phyloP scores from a whole-genome alignment of 2,113 vertebrate genomes.

The Rhabdornis inornatus region DNA sequence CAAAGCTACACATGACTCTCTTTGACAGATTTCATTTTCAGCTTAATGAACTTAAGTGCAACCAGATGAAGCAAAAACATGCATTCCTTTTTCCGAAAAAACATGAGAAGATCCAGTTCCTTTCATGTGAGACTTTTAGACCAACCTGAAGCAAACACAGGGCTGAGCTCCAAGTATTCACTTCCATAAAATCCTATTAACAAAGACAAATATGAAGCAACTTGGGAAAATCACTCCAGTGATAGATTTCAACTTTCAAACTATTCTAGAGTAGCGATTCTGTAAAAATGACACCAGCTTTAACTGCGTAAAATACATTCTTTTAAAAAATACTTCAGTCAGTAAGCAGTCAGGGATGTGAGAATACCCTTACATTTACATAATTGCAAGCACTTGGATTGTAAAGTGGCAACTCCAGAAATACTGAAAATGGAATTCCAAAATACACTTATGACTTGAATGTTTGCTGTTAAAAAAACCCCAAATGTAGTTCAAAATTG shows the following conservation, averaged over 20 bases:
- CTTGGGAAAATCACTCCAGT: neutral
- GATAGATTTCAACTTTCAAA: neutral
- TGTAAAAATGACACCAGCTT: neutral
- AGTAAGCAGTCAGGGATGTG: neutral
- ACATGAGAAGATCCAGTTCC: neutral
- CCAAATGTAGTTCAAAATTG: neutral
- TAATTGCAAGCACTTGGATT: neutral
- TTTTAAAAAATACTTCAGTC: neutral
- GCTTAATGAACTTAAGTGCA: slow-evolving; percentile 37
- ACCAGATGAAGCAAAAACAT: neutral
- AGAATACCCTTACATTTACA: neutral
- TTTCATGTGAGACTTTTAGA: neutral
- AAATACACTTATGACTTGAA: neutral
- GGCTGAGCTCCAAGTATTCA: neutral
- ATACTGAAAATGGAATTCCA: neutral
- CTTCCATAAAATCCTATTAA: neutral
- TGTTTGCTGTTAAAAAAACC: neutral
- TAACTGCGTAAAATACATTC: neutral
- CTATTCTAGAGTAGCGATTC: neutral
- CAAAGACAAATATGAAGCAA: neutral
- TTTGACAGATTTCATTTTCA: neutral
- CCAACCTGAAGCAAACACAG: neutral
- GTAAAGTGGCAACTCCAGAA: neutral
- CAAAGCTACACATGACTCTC: neutral
- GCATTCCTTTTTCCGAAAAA: neutral